Evolutionary conservation across 23 tunicate genomes (phyloP).

Genomic region (Phallusia fumigata): DNA sequence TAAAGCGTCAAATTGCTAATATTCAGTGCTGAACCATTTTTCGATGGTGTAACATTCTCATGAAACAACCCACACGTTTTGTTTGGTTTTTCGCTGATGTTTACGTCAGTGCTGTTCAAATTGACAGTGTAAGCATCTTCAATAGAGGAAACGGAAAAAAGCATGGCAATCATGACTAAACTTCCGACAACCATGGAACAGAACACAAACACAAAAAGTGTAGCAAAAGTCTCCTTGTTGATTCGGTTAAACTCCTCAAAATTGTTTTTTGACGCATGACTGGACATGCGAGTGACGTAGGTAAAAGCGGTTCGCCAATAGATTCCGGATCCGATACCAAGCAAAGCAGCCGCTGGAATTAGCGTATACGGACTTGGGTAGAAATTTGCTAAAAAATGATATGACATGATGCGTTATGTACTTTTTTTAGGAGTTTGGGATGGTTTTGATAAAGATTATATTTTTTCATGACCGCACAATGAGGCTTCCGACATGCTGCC

Average conservation of each 20-base stretch:
- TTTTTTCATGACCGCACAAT: too few species aligned
- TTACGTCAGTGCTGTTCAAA: background rate
- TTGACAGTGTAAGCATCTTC: background rate
- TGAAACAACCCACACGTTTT: background rate
- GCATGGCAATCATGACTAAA: background rate
- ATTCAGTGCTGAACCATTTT: background rate
- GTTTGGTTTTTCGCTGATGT: background rate
- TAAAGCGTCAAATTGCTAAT: background rate
- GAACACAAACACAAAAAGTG: background rate
- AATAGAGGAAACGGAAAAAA: background rate
- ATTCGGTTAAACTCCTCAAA: background rate
- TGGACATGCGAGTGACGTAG: slow-evolving; percentile 10
- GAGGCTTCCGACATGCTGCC: too few species aligned
- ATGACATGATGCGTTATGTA: too few species aligned
- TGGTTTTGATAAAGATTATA: too few species aligned
- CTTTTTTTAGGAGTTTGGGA: too few species aligned
- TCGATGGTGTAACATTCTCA: background rate
- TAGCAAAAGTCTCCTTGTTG: background rate
- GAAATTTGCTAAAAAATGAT: background rate
- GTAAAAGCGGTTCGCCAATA: background rate
- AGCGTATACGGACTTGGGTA: background rate
- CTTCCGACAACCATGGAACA: background rate
- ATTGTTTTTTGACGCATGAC: background rate
- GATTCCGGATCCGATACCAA: background rate
- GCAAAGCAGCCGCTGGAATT: background rate